Evolutionary conservation across 2,797 vertebrate genomes (phyloP), one percentile per base, ranked within the genome.

Genomic region (Betta splendens): DNA sequence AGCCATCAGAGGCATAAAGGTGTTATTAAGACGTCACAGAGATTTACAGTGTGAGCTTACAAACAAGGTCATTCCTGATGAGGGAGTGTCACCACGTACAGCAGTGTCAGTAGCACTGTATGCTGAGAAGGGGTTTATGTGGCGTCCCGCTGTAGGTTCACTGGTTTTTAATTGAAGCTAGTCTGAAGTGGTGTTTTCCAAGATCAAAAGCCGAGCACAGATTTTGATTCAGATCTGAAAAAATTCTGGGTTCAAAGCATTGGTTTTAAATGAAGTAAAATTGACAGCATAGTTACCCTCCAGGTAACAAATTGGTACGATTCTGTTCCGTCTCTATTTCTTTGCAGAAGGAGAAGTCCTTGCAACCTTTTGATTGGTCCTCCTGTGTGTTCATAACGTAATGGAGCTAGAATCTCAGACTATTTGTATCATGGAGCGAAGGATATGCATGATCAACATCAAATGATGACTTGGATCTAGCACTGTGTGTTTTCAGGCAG

Each of bases 11-110:
- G 32, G 28, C 40, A 76, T 69, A 70, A 72, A 80, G 75, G 68
- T 86, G 69, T 88, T 86, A 89, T 92, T 90, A 91, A 82, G 72
- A 80, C 17, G 78, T 89, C 85, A 86, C 61, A 12, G 59, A 75
- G 79, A 89, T 87, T 90, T 91, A 85, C 77, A 77, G 73, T 67
- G 77, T 46, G 72, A 80, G 80, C 68, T 45, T 69, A 51, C 54
- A 68, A 22, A 45, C 55, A 11, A 54, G 72, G 78, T 83, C 82
- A 89, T 90, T 89, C 85, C 87, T 85, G 80, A 59, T 35, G 53
- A 88, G 86, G 88, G 89, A 85, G 89, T 85, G 88, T 79, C 85
- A 66, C 61, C 22, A n/a, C n/a, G 31, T 22, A n/a, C n/a, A 33
- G 59, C 58, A n/a, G n/a, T n/a, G n/a, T n/a, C n/a, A n/a, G n/a